Evolutionary conservation across 2,113 vertebrate species (phyloP), one percentile per base, ranked within the genome.

Genomic region (Etheostoma cragini): DNA sequence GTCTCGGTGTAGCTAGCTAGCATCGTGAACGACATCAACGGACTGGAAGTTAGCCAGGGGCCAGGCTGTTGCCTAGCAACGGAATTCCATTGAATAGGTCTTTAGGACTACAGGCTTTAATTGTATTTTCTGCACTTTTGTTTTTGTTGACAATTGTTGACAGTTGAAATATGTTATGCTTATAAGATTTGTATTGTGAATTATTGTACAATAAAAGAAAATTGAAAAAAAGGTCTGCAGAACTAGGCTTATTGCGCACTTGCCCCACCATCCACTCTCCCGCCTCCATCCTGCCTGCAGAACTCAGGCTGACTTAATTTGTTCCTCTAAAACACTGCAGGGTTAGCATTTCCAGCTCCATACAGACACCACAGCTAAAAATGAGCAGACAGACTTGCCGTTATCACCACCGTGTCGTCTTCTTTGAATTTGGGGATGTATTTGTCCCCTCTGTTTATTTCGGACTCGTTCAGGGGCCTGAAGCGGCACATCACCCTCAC

Each of bases 401-500:
- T 95, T 49, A 98, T 90, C 38, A 98, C 93, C 81, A 97, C 96
- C 10, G 97, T 97, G 94, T 98, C 97, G 4, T 98, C 96, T 66
- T 96, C 96, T 86, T 98, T 97, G 89, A 98, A 97, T 94, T 96
- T 96, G n/a, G 97, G 96, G 92, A 97, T 97, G 93, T 96, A 98
- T 90, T 97, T 96, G 93, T 98, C 97, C 49, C 97, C 97, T 72
- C 97, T 87, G 49, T 81, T 94, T 69, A 96, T 96, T 80, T 98
- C 97, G n/a, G 97, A 94, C 68, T 96, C 93, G 91, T 97, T 98
- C 72, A 98, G 94, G 45, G 97, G 97, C 93, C 97, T 96, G 93
- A 98, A 97, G 82, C 97, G 95, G 92, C 97, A 98, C 97, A 98
- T 97, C 90, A 98, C 97, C 81, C 97, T 96, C 89, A 98, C 97